phyloP scores from a whole-genome alignment of 2,888 invertebrate genomes.

The Agonopterix alstromeriana region DNA sequence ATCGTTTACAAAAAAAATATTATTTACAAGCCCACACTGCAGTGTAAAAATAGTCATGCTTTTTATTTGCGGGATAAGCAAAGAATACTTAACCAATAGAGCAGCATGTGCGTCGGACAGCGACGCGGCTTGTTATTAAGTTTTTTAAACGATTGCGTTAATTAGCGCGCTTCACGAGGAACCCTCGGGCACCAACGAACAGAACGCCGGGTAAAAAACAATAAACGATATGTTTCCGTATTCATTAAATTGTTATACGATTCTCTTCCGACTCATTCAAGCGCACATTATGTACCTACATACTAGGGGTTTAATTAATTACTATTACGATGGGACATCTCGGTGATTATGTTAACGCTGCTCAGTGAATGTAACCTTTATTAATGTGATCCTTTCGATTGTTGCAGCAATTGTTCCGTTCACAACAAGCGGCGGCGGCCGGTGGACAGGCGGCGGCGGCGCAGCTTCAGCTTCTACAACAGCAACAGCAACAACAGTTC shows the following conservation, averaged over 20 bases:
- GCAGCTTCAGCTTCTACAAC: slow-evolving; percentile 83
- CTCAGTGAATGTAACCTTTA: background rate
- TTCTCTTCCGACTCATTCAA: background rate
- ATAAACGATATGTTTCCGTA: slow-evolving; percentile 49
- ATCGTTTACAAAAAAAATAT: slow-evolving; percentile 1
- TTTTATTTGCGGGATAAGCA: slow-evolving; percentile 13
- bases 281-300: background rate
- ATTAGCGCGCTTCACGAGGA: slow-evolving; percentile 58
- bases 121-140: slow-evolving; percentile 59
- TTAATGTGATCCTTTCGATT: slow-evolving; percentile 20
- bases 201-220: slow-evolving; percentile 40
- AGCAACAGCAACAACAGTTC: slow-evolving; percentile 86
- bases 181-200: slow-evolving; percentile 43
- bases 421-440: slow-evolving; percentile 86
- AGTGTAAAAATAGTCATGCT: slow-evolving; percentile 8
- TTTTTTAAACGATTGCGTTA: slow-evolving; percentile 70
- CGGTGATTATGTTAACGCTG: background rate
- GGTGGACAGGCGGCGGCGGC: slow-evolving; percentile 80
- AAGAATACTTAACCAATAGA: slow-evolving; percentile 20
- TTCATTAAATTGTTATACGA: slow-evolving; percentile 48
- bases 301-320: background rate
- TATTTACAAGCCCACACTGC: slow-evolving; percentile 2
- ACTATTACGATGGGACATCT: background rate
- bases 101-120: slow-evolving; percentile 58
- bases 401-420: slow-evolving; percentile 92